Evolutionary conservation across 2,888 invertebrate genomes (phyloP).

Genomic region (Luperina testacea): DNA sequence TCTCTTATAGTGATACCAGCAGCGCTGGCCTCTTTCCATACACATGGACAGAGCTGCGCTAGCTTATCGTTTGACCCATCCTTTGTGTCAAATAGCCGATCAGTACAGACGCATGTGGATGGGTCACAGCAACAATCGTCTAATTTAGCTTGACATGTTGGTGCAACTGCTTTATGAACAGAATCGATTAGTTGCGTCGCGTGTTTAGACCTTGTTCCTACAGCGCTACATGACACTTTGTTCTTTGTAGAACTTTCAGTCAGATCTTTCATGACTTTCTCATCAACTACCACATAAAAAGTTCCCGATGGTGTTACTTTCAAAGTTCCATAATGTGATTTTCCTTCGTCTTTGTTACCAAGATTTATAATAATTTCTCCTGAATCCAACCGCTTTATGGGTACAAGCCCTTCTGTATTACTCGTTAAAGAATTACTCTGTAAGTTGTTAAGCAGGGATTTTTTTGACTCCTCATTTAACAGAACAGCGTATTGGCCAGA

Average conservation of each 20-base stretch:
- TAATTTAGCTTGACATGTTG: constrained; percentile 69
- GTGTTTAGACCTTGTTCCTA: constrained; percentile 41
- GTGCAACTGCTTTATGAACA: constrained; percentile 71
- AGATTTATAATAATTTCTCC: constrained; percentile 75
- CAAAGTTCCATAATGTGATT: constrained; percentile 70
- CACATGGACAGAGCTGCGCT: background rate
- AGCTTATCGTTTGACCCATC: constrained; percentile 20
- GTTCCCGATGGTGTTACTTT: constrained; percentile 79
- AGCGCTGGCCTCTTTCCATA: background rate
- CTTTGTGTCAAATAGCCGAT: constrained; percentile 42
- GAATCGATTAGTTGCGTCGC: constrained; percentile 60
- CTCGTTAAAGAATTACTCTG: constrained; percentile 69
- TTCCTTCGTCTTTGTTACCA: constrained; percentile 61
- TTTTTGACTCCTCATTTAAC: constrained; percentile 77
- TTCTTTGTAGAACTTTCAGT: constrained; percentile 48
- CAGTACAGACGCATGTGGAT: constrained; percentile 72
- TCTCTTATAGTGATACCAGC: background rate
- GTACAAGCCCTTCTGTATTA: constrained; percentile 67
- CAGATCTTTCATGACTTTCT: constrained; percentile 63
- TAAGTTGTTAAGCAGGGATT: constrained; percentile 73
- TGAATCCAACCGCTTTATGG: constrained; percentile 71
- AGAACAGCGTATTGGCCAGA: constrained; percentile 74
- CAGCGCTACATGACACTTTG: constrained; percentile 4
- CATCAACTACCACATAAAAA: constrained; percentile 74
- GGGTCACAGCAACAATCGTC: constrained; percentile 65